Conservation (phyloP, 2,888 invertebrate species). For the Drosophila putrida region DNA sequence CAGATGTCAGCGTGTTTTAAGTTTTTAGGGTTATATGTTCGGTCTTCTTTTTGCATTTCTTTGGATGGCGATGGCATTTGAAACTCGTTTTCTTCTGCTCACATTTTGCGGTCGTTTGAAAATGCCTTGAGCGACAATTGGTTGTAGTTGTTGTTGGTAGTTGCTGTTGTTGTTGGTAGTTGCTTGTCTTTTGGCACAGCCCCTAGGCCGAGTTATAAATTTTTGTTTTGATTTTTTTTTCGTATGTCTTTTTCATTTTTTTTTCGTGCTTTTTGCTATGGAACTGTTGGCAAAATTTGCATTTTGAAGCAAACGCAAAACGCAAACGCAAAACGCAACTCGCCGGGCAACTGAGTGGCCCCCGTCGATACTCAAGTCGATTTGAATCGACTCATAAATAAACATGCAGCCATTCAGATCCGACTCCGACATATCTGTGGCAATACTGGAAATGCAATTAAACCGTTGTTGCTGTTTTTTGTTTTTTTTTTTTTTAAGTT, state of each 20-base stretch:
- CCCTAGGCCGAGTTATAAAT: slow-evolving; percentile 31
- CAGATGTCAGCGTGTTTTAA: slow-evolving; percentile 47
- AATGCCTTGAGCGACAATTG: slow-evolving; percentile 65
- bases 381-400: slow-evolving; percentile 65
- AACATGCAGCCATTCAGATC: slow-evolving; percentile 60
- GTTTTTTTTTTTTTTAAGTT: slow-evolving; percentile 6
- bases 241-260: slow-evolving; percentile 10
- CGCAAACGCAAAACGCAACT: slow-evolving; percentile 37
- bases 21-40: slow-evolving; percentile 54
- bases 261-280: slow-evolving; percentile 24
- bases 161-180: slow-evolving; percentile 29
- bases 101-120: slow-evolving; percentile 59
- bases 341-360: slow-evolving; percentile 32
- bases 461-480: slow-evolving; percentile 31
- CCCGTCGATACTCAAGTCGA: slow-evolving; percentile 33
- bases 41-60: slow-evolving; percentile 18
- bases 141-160: slow-evolving; percentile 1
- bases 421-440: slow-evolving; percentile 53
- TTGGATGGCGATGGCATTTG: slow-evolving; percentile 44
- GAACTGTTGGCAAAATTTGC: slow-evolving; percentile 57
- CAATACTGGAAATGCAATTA: slow-evolving; percentile 56
- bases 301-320: slow-evolving; percentile 42
- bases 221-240: slow-evolving; percentile 2
- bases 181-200: slow-evolving; percentile 45
- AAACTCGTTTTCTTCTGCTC: slow-evolving; percentile 59